Conservation (phyloP, 2,113 vertebrate genomes). For the Oreochromis aureus region DNA sequence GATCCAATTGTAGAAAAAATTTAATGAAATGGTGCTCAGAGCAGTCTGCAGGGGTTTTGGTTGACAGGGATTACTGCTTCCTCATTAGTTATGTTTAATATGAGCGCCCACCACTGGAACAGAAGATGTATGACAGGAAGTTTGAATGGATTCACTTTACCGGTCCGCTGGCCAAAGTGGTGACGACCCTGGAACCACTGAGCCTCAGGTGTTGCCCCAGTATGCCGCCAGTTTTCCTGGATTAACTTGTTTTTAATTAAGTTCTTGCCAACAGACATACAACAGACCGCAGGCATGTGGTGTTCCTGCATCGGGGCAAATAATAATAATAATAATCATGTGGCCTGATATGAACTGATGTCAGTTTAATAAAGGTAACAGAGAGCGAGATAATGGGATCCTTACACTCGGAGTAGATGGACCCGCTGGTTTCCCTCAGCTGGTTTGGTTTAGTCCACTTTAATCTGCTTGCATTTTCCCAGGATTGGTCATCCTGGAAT, state of each 20-base stretch:
- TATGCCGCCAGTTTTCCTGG: not conserved
- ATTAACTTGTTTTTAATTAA: not conserved
- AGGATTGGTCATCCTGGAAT: not conserved
- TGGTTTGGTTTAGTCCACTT: not conserved
- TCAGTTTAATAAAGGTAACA: not conserved
- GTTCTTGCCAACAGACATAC: fast-evolving
- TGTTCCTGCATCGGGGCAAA: fast-evolving
- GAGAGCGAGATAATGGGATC: not conserved
- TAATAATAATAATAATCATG: not conserved
- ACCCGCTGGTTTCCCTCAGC: not conserved
- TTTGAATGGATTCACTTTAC: not conserved
- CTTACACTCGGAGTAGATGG: no score
- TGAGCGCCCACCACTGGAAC: fast-evolving
- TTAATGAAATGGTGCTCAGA: not conserved
- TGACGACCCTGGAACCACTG: not conserved
- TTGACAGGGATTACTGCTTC: not conserved
- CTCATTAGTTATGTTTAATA: not conserved
- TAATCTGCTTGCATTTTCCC: not conserved
- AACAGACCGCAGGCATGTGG: not conserved
- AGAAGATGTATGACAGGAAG: not conserved
- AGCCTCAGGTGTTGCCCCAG: not conserved
- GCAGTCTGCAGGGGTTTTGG: not conserved
- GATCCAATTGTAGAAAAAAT: not conserved
- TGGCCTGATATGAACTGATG: not conserved
- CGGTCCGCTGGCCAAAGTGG: not conserved